A percentile compares a stretch with the other conserved stretches of the same genome.
These are phyloP conservation scores for Metellina segmentata DNA, from an alignment of 2,888 invertebrate species.

Conservation along the genomic window DNA sequence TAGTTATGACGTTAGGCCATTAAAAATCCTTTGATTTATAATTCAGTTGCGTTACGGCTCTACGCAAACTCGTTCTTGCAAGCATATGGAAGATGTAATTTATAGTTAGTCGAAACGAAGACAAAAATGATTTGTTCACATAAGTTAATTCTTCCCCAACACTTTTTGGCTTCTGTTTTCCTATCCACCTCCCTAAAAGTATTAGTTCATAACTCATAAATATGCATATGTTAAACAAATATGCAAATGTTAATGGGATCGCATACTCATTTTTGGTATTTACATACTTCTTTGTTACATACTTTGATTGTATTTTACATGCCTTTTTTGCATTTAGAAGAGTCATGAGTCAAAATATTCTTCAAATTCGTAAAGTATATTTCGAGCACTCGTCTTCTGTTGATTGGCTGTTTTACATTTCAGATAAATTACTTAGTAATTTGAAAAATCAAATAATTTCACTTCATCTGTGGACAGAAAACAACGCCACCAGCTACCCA, in stretches of 20 bases:
- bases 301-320: neutral
- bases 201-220: neutral
- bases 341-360: neutral
- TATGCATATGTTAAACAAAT: neutral
- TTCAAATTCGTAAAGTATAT: neutral
- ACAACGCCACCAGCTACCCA: neutral
- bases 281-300: neutral
- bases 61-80: neutral
- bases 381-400: neutral
- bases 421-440: neutral
- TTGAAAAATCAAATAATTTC: neutral
- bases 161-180: neutral
- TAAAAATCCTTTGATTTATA: neutral
- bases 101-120: neutral
- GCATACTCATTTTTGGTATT: neutral
- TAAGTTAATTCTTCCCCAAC: neutral
- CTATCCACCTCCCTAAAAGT: neutral
- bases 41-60: neutral
- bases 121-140: neutral
- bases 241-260: neutral
- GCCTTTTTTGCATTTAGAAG: neutral
- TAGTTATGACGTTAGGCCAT: neutral
- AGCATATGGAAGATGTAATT: neutral
- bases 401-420: neutral
- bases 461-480: slow-evolving; percentile 35